Conservation (phyloP, 1,140 invertebrate species). For the Drosophila trapezifrons region DNA sequence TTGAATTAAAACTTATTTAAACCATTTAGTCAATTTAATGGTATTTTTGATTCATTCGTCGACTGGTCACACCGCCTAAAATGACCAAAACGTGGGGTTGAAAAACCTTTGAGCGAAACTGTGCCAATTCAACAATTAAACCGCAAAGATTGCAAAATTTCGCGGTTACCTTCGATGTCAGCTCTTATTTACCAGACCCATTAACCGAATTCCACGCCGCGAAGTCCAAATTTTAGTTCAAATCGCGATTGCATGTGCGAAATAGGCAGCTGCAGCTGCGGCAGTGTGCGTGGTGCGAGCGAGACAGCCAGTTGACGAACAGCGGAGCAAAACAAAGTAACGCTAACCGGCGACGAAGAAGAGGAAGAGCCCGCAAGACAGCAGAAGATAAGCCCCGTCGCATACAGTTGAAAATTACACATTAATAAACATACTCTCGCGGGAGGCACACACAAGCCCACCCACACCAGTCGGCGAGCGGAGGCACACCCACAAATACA, state of each 20-base stretch:
- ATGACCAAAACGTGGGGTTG: conserved; percentile 46
- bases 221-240: conserved; percentile 7
- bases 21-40: not conserved
- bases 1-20: too few species aligned
- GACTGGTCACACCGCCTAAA: conserved; percentile 22
- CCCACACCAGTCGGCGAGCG: not conserved
- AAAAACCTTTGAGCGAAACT: conserved; percentile 33
- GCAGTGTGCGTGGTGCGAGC: conserved; percentile 38
- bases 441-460: conserved; percentile 12
- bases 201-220: conserved; percentile 12
- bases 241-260: conserved; percentile 39
- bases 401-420: conserved; percentile 50
- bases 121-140: conserved; percentile 35
- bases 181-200: conserved; percentile 17
- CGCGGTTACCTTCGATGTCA: conserved; percentile 17
- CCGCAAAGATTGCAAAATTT: conserved; percentile 32
- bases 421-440: conserved; percentile 14
- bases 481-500: conserved; percentile 35
- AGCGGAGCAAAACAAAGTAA: conserved; percentile 40
- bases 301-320: conserved; percentile 54
- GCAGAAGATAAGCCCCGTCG: conserved; percentile 52
- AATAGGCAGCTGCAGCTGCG: conserved; percentile 14
- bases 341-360: conserved; percentile 61
- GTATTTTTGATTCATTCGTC: not conserved
- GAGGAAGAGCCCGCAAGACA: conserved; percentile 11